phyloP scores from a whole-genome alignment of 2,888 invertebrate species.

The Beris chalybata region DNA sequence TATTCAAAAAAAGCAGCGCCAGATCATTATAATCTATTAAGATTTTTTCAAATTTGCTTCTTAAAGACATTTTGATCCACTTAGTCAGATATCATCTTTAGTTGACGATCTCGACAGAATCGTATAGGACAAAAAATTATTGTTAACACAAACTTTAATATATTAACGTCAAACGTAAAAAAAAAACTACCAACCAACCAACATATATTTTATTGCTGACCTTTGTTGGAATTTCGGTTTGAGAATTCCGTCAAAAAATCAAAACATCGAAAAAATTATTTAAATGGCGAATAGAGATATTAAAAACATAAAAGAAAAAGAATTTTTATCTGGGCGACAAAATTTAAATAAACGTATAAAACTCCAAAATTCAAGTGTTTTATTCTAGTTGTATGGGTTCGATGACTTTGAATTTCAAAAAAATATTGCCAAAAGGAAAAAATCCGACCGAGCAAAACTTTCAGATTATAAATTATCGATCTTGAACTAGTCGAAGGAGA shows the following conservation, averaged over 20 bases:
- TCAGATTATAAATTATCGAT: neutral
- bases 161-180: no score
- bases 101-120: no score
- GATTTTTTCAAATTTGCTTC: no score
- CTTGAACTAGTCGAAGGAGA: no score
- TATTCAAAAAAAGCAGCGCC: no score
- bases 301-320: neutral
- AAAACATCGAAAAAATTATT: no score
- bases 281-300: neutral
- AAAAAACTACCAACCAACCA: neutral
- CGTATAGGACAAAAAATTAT: no score
- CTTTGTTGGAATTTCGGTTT: neutral
- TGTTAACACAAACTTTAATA: no score
- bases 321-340: conserved; percentile 1
- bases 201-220: neutral
- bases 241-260: neutral
- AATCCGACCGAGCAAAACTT: conserved; percentile 5
- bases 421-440: conserved; percentile 31
- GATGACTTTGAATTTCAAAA: conserved; percentile 13
- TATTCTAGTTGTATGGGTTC: no score
- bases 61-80: no score
- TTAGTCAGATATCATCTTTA: no score
- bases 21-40: no score
- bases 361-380: conserved; percentile 34
- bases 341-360: conserved; percentile 36